A percentile compares a stretch with the other conserved stretches of the same genome.
phyloP scores from a whole-genome alignment of 1,140 invertebrate genomes.

The Spodoptera frugiperda region DNA sequence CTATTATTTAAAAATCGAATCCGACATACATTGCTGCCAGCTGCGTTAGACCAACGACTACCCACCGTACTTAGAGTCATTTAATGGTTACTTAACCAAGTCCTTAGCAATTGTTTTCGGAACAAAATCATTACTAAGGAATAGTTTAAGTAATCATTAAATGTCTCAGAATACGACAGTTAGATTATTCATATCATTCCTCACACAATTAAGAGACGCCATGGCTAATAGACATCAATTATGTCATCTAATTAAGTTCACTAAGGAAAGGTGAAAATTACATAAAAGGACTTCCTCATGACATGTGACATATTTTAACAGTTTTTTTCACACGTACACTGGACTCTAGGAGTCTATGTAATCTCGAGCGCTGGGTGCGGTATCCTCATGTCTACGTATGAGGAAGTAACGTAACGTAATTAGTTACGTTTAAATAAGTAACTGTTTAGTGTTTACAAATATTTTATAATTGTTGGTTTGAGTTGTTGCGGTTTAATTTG shows the following conservation, averaged over 20 bases:
- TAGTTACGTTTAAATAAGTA: conserved; percentile 50
- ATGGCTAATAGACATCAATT: not conserved
- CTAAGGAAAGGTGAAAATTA: conserved; percentile 15
- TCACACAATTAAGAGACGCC: too few relatives aligned
- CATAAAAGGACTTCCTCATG: conserved; percentile 12
- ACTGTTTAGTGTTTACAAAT: conserved; percentile 33
- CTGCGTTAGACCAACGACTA: too few relatives aligned
- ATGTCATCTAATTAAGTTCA: conserved; percentile 14
- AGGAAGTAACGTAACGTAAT: conserved; percentile 53
- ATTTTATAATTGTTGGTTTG: conserved; percentile 24
- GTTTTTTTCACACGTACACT: conserved; percentile 8
- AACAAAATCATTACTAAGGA: too few relatives aligned
- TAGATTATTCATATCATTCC: too few relatives aligned
- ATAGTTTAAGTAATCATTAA: too few relatives aligned
- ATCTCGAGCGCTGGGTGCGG: conserved; percentile 7
- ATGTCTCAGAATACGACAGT: too few relatives aligned
- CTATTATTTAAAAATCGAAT: too few relatives aligned
- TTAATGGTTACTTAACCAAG: too few relatives aligned
- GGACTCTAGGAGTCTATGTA: not conserved
- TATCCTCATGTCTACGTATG: conserved; percentile 48
- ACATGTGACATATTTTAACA: conserved; percentile 21
- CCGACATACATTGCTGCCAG: too few relatives aligned
- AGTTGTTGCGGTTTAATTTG: not conserved
- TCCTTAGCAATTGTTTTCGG: too few relatives aligned
- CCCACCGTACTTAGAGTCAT: too few relatives aligned